Conservation (phyloP, 2,888 invertebrate species). For the Oxystoma pomonae region DNA sequence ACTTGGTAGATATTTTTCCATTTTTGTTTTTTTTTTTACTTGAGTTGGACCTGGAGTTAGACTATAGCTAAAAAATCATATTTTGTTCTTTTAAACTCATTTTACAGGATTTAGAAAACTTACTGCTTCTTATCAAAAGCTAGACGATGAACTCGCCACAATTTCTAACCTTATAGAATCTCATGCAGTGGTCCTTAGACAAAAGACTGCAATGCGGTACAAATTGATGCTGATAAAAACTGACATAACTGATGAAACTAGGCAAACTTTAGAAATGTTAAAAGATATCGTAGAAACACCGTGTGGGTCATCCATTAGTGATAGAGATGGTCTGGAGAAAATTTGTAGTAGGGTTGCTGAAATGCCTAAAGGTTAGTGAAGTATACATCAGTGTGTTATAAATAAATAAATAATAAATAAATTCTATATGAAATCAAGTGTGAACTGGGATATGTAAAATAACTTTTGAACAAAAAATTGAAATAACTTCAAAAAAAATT, state of each 20-base stretch:
- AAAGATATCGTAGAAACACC: constrained; percentile 34
- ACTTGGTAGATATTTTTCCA: too few relatives aligned
- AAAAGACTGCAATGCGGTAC: constrained; percentile 35
- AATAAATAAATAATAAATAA: constrained; percentile 2
- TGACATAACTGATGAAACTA: constrained; percentile 11
- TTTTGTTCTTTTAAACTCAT: too few relatives aligned
- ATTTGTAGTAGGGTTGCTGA: constrained; percentile 37
- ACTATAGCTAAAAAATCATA: too few relatives aligned
- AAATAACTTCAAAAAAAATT: too few relatives aligned
- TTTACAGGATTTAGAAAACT: constrained; percentile 35
- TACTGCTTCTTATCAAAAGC: constrained; percentile 27
- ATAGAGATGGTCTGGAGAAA: constrained; percentile 26
- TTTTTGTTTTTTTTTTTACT: too few relatives aligned
- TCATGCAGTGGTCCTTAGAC: constrained; percentile 39
- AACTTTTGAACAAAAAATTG: too few relatives aligned
- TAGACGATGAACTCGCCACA: constrained; percentile 36
- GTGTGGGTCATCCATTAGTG: constrained; percentile 25
- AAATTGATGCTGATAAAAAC: constrained; percentile 30
- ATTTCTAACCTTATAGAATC: constrained; percentile 42
- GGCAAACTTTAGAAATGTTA: constrained; percentile 26
- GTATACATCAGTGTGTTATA: not conserved
- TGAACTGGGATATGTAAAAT: too few relatives aligned
- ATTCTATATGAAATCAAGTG: too few relatives aligned
- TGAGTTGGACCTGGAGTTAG: too few relatives aligned
- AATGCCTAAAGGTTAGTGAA: constrained; percentile 41